Base-by-base conservation (phyloP, 2,888 invertebrate species). In the Spodoptera littoralis region DNA sequence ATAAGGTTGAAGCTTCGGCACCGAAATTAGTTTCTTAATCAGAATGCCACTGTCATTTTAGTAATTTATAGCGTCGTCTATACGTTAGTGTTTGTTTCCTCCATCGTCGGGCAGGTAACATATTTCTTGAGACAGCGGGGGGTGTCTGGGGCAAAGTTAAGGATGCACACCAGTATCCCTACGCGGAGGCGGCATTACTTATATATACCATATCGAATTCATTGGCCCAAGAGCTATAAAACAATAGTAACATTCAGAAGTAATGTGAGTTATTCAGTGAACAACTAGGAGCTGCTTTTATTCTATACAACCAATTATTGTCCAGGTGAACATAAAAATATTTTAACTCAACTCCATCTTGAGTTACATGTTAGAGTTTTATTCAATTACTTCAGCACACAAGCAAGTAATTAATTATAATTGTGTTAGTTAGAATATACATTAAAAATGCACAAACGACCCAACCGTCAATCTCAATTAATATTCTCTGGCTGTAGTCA, bases 21-120 rank as follows among this genome's bases (percentile, higher is more conserved):
- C 81, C 83, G 76, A 89, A 92, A 92, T 92, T 89, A 88, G 89
- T 88, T 90, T 92, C 91, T 89, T 91, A 90, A 91, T 91, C 90
- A 85, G 85, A 88, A 90, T 85, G 86, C 76, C 81, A 73, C 84
- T 89, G 87, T 88, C 87, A 89, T 92, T 90, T 91, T 73, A 79
- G 72, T 88, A 88, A 92, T 92, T 90, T 92, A 93, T 91, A 80
- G 86, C 88, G 79, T 87, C 88, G 85, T 91, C 88, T 87, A 89
- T 90, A 86, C 81, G 81, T 89, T 88, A 85, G 89, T 90, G 89
- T 92, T 90, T 91, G 91, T 92, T 92, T 90, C 92, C 88, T 88
- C 85, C 82, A 84, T 57, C 79, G 85, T 81, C 77, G 84, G 83
- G 89, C 91, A 91, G 93, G 92, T 90, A 91, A 91, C 90, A 90